Evolutionary conservation across 2,113 vertebrate genomes (phyloP).

Genomic region (Motacilla tschutschensis): DNA sequence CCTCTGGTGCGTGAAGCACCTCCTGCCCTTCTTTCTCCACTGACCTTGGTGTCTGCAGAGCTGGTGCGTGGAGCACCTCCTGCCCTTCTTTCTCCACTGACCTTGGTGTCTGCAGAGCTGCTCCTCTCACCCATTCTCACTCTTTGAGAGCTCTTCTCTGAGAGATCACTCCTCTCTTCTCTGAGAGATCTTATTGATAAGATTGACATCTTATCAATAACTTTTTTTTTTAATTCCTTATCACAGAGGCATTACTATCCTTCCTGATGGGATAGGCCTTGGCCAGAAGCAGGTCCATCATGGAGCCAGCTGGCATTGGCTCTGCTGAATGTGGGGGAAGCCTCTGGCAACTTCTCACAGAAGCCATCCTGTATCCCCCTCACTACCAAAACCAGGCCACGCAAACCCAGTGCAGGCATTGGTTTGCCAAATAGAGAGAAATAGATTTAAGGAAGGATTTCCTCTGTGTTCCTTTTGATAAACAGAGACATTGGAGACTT

Average conservation of each 20-base stretch:
- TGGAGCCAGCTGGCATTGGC: not conserved
- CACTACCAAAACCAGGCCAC: not conserved
- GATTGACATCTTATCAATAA: not conserved
- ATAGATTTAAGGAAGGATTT: not conserved
- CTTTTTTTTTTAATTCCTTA: not conserved
- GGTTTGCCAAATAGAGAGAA: not conserved
- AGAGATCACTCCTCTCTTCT: not conserved
- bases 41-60: not conserved
- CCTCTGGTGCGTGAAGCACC: not conserved
- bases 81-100: not conserved
- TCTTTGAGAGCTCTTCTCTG: too few species aligned
- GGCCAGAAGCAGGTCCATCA: not conserved
- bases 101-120: not conserved
- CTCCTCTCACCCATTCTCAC: not conserved
- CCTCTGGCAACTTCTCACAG: not conserved
- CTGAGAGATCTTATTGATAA: not conserved
- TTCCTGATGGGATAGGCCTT: not conserved
- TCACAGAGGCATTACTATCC: not conserved
- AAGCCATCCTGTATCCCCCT: not conserved
- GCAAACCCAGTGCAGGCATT: accelerated
- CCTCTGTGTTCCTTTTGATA: not conserved
- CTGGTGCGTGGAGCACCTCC: not conserved
- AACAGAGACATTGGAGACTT: not conserved
- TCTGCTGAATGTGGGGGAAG: not conserved
- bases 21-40: not conserved